phyloP scores from a whole-genome alignment of 2,797 vertebrate species.

The Gallinago nigripennis region DNA sequence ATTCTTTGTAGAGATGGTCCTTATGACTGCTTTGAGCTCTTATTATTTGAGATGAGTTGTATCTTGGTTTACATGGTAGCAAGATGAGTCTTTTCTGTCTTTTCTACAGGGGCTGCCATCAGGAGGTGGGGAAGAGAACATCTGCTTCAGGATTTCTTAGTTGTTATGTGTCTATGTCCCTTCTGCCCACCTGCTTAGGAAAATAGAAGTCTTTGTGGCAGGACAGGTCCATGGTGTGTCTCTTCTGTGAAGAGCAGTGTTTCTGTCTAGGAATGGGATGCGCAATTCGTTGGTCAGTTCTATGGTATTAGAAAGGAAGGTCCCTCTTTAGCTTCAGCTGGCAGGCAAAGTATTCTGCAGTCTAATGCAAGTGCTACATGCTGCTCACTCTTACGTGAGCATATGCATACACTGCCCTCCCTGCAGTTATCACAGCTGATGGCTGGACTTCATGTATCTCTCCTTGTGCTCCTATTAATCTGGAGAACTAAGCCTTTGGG shows the following conservation, averaged over 20 bases:
- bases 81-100: neutral
- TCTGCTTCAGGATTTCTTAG: neutral
- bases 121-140: neutral
- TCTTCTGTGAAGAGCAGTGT: neutral
- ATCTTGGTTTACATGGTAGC: neutral
- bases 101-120: neutral
- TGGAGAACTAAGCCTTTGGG: neutral
- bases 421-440: neutral
- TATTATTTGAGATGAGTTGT: neutral
- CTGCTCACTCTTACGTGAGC: neutral
- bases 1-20: neutral
- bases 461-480: neutral
- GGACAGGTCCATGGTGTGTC: neutral
- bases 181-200: neutral
- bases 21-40: neutral
- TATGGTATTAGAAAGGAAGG: neutral
- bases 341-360: neutral
- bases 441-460: neutral
- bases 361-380: neutral
- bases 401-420: neutral
- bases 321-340: neutral
- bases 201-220: neutral
- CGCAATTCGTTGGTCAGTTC: neutral
- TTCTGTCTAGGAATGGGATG: neutral
- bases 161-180: neutral